phyloP scores from a whole-genome alignment of 2,797 vertebrate genomes.

The Liparis tanakae region DNA sequence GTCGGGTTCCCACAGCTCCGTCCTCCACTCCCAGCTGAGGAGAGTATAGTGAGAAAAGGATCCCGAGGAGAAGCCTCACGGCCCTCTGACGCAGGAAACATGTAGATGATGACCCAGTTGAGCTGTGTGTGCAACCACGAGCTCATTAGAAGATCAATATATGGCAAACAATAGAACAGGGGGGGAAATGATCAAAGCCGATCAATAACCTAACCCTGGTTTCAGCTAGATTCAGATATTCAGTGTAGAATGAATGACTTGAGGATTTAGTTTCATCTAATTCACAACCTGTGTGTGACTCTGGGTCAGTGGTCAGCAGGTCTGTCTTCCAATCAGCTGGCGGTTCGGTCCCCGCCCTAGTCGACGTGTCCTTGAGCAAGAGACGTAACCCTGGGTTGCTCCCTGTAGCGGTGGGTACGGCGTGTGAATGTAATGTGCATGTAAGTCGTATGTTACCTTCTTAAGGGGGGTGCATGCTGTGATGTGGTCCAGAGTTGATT shows the following conservation, averaged over 20 bases:
- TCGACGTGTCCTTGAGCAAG: too few species aligned
- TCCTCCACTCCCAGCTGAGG: conserved; percentile 21
- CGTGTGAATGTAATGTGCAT: too few species aligned
- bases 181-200: neutral
- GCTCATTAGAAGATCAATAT: neutral
- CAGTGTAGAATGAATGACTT: neutral
- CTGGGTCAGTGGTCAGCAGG: too few species aligned
- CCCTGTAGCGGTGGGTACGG: too few species aligned
- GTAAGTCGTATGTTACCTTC: too few species aligned
- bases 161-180: neutral
- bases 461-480: neutral
- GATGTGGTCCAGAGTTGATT: too few species aligned
- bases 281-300: neutral
- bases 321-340: too few species aligned
- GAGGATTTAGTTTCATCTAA: neutral
- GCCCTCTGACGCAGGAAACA: conserved; percentile 5
- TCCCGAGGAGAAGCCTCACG: conserved; percentile 13
- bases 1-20: conserved; percentile 25
- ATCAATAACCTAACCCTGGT: neutral
- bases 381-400: too few species aligned
- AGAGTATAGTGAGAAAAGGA: conserved; percentile 29
- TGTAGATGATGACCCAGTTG: neutral
- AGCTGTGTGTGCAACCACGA: conserved; percentile 4
- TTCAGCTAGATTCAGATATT: neutral
- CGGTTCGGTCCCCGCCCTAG: too few species aligned